Evolutionary conservation across 2,888 invertebrate genomes (phyloP), one percentile per base, ranked within the genome.

Genomic region (Chrysolina oricalcia): DNA sequence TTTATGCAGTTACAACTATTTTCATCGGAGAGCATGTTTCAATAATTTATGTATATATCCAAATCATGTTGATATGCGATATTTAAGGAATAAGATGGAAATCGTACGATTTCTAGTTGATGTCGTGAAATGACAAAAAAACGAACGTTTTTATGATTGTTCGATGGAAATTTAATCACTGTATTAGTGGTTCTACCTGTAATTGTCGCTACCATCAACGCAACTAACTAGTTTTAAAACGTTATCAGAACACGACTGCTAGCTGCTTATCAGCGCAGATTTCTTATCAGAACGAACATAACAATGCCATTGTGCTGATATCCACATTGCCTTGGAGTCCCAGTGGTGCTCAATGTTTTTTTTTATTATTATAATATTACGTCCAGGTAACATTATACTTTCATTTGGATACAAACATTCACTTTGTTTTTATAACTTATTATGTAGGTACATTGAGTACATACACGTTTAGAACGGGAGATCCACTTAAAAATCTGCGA

Each of bases 291-390:
- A 72, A 73, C 74, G 73, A 80, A 80, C 80, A 80, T 75, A 80
- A 80, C 75, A 80, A 80, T 76, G 78, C 80, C 77, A 80, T 80
- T 80, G 77, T 80, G 80, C 75, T 81, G 81, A 81, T 81, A 82
- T 80, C 76, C 74, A 79, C 77, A 75, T 81, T 79, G 81, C 81
- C 81, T 82, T 80, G 80, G 77, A 78, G 35, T 75, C 75, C 72
- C 75, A 75, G 72, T 72, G 75, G 68, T 75, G 66, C 72, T 69
- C 72, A 69, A 72, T 70, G 71, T 68, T 67, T 75, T 75, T 75
- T 75, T 75, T 56, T 70, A 65, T 64, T 63, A 53, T 40, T 53
- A 53, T 41, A 40, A 53, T 53, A 40, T 68, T 56, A 23, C 23
- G 59, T 59, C 15, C 15, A 15, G 35, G 53, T 21, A 53, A 53